Evolutionary conservation across 2,888 invertebrate genomes (phyloP).

Genomic region (Brenthis hecate): DNA sequence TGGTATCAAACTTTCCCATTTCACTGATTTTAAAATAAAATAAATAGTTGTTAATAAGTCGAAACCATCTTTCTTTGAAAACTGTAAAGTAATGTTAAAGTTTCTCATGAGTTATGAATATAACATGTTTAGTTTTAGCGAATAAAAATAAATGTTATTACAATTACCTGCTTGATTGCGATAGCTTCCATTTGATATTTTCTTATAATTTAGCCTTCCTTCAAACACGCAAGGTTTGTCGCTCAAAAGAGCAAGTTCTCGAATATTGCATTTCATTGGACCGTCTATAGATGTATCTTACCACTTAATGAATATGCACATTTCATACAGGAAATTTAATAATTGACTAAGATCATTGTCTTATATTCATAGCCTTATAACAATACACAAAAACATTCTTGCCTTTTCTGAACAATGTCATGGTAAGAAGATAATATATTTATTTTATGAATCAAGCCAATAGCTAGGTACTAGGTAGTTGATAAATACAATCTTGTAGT

Average conservation of each 20-base stretch:
- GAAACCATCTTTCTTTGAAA: slow-evolving; percentile 90
- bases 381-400: background rate
- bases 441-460: background rate
- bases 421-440: slow-evolving; percentile 1
- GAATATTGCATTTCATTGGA: slow-evolving; percentile 87
- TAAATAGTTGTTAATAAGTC: slow-evolving; percentile 87
- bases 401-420: background rate
- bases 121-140: background rate
- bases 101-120: background rate
- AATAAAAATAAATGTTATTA: background rate
- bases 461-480: background rate
- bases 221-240: slow-evolving; percentile 84
- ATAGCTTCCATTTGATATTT: slow-evolving; percentile 81
- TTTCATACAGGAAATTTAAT: background rate
- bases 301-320: background rate
- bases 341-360: background rate
- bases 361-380: background rate
- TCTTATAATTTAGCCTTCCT: slow-evolving; percentile 88
- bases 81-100: slow-evolving; percentile 69
- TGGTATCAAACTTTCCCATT: slow-evolving; percentile 84
- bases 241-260: slow-evolving; percentile 85
- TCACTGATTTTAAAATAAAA: slow-evolving; percentile 89
- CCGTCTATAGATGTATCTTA: no score
- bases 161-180: slow-evolving; percentile 71
- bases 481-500: slow-evolving; percentile 1